Percentiles rank a stretch among this genome's conserved stretches.
phyloP scores from a whole-genome alignment of 2,113 vertebrate species.

The Mastomys coucha region DNA sequence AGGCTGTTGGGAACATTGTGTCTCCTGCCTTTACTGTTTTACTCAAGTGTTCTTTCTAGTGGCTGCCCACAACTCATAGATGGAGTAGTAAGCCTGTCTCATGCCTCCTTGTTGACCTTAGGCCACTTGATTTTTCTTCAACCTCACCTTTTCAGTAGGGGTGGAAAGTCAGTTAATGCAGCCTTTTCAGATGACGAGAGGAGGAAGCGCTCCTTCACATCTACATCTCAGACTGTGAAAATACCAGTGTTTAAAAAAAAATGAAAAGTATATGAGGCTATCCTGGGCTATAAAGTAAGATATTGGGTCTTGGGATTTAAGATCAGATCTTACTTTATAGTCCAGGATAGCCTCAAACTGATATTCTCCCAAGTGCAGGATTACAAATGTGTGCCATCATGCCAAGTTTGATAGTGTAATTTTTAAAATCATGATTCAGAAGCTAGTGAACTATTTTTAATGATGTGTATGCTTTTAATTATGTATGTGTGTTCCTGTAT shows the following conservation, averaged over 20 bases:
- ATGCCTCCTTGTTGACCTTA: neutral
- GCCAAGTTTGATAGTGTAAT: neutral
- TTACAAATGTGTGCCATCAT: neutral
- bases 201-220: neutral
- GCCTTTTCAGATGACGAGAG: neutral
- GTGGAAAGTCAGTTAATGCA: neutral
- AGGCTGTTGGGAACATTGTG: too few relatives aligned
- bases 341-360: neutral
- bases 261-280: neutral
- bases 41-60: neutral
- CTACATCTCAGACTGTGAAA: neutral
- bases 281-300: neutral
- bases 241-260: neutral
- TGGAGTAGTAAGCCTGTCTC: neutral
- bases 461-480: neutral
- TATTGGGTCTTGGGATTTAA: neutral
- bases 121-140: neutral
- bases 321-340: neutral
- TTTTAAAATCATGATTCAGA: constrained; percentile 7
- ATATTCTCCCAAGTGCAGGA: neutral
- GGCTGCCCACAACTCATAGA: neutral
- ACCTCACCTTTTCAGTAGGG: neutral
- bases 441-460: neutral
- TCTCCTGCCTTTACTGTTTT: neutral
- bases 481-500: neutral